Base-by-base conservation (phyloP, 2,113 vertebrate species). In the Falcunculus frontatus region DNA sequence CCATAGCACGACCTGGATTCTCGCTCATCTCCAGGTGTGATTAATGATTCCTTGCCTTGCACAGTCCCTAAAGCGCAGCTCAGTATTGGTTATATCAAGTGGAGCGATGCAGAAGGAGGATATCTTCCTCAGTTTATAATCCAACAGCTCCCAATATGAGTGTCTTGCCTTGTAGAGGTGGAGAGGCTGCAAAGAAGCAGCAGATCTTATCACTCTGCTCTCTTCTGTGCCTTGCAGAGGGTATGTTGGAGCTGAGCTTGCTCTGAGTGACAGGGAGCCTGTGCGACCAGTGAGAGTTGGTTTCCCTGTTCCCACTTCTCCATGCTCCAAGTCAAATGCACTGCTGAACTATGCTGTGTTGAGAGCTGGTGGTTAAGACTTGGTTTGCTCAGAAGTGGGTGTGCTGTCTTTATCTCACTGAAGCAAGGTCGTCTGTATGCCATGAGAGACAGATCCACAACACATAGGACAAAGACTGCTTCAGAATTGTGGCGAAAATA, bases 251-350 rank as follows among this genome's bases (percentile, higher is more conserved):
- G 49, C 56, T 68, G 41, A 69, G 50, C 47, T 67, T 46, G 22
- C 16, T 52, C 2, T 75, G 44, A 49, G 25, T 67, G 56, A 6
- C 37, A 52, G 47, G 37, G 23, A 85, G 46, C 53, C 44, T 85
- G 26, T 64, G 53, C 44, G 83, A 8, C 17, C 39, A 29, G 46
- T 27, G 33, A 11, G 4, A 13, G 6, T 11, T 60, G 25, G 22
- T 80, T 91, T 13, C 7, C 25, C 20, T 12, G 7, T 52, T 12
- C 23, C 17, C 4, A 3, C 4, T 63, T 6, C 41, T 78, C 17
- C 17, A 8, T 2, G 6, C 13, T 32, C 4, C 0, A 0, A 46
- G 23, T n/a, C 19, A 79, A 35, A n/a, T 35, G 16, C 4, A 4
- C 14, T 39, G 8, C 6, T 49, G 39, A 47, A 5, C 59, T 33